Evolutionary conservation across 2,113 vertebrate genomes (phyloP).

Genomic region (Melanerpes formicivorus): DNA sequence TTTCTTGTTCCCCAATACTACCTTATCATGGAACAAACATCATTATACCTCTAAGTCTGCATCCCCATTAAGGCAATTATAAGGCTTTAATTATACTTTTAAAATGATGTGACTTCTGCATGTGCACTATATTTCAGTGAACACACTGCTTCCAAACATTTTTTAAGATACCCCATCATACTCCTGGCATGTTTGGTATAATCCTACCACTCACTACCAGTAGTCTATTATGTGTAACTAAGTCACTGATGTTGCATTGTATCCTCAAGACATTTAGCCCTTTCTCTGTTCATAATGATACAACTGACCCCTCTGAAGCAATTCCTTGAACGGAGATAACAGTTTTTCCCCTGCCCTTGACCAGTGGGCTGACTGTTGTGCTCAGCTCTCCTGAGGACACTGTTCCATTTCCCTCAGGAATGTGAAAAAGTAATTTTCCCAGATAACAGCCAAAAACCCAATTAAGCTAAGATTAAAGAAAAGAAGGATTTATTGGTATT

Average conservation of each 20-base stretch:
- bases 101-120: background rate
- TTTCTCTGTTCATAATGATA: background rate
- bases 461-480: conserved; percentile 72
- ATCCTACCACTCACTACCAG: background rate
- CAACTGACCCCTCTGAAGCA: conserved; percentile 10
- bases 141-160: background rate
- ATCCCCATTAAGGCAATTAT: background rate
- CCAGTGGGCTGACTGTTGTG: background rate
- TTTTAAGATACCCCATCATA: background rate
- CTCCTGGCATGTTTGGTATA: background rate
- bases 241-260: background rate
- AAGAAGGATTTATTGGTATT: conserved; percentile 57
- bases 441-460: conserved; percentile 64
- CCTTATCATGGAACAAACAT: background rate
- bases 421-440: conserved; percentile 55
- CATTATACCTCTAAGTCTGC: background rate
- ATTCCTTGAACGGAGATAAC: conserved; percentile 2
- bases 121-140: background rate
- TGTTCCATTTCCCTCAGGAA: conserved; percentile 50
- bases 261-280: conserved; percentile 19
- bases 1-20: background rate
- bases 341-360: conserved; percentile 51
- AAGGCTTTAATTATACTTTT: background rate
- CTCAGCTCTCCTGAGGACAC: conserved; percentile 30
- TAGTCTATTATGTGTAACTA: background rate